Conservation (phyloP, 2,797 vertebrate species). For the Tolypeutes matacus region DNA sequence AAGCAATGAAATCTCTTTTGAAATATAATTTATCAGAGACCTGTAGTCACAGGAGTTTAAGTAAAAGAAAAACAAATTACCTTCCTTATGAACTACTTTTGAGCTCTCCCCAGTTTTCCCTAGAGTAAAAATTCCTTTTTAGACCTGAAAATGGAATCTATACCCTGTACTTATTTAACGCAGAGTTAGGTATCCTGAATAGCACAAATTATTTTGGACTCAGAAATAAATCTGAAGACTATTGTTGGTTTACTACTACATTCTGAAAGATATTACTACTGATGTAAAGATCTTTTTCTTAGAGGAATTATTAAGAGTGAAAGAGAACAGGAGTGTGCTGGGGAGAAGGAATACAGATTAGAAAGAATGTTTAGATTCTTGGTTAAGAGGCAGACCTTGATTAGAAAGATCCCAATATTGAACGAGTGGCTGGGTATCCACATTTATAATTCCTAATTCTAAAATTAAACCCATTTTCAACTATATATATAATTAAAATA, state of each 20-base stretch:
- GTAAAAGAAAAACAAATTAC: too few species aligned
- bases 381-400: slow-evolving; percentile 75
- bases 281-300: slow-evolving; percentile 79
- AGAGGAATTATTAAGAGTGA: slow-evolving; percentile 68
- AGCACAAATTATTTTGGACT: slow-evolving; percentile 78
- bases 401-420: slow-evolving; percentile 75
- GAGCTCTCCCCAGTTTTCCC: too few species aligned
- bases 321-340: neutral
- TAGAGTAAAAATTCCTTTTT: too few species aligned
- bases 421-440: slow-evolving; percentile 58
- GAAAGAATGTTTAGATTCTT: slow-evolving; percentile 67
- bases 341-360: slow-evolving; percentile 64
- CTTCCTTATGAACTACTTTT: too few species aligned
- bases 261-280: slow-evolving; percentile 81
- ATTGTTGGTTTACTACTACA: slow-evolving; percentile 76
- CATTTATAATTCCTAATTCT: slow-evolving; percentile 47
- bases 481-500: slow-evolving; percentile 66
- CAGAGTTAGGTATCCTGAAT: slow-evolving; percentile 71
- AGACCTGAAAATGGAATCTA: slow-evolving; percentile 79
- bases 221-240: slow-evolving; percentile 75
- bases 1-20: slow-evolving; percentile 84
- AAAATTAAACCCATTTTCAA: slow-evolving; percentile 52
- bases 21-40: slow-evolving; percentile 84
- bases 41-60: too few species aligned
- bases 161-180: slow-evolving; percentile 75